Conservation (phyloP, 2,113 vertebrate species). For the Cyprinodon brontotheroides region DNA sequence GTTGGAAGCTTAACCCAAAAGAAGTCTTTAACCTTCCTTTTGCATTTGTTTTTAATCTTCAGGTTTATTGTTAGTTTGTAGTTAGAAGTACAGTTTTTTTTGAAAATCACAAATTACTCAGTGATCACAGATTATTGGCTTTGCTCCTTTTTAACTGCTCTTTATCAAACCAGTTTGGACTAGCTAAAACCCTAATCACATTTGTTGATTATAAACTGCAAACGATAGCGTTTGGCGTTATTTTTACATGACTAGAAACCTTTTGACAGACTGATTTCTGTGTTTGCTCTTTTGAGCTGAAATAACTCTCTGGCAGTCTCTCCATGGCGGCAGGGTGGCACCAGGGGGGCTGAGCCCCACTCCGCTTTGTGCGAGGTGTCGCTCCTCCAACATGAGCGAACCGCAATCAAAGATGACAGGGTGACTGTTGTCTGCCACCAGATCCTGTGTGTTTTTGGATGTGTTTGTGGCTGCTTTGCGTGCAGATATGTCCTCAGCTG, state of each 20-base stretch:
- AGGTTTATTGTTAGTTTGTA: slow-evolving; percentile 27
- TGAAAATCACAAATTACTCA: not conserved
- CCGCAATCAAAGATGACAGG: slow-evolving; percentile 79
- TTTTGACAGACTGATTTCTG: slow-evolving; percentile 62
- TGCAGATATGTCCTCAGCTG: slow-evolving; percentile 74
- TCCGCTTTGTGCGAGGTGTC: slow-evolving; percentile 73
- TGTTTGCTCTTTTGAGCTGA: slow-evolving; percentile 80
- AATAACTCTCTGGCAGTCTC: slow-evolving; percentile 72
- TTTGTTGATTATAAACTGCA: slow-evolving; percentile 1
- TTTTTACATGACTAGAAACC: slow-evolving; percentile 27
- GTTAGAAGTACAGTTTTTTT: not conserved
- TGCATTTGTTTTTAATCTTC: too few species aligned
- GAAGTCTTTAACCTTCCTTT: not conserved
- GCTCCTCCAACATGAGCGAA: slow-evolving; percentile 73
- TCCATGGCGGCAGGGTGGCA: slow-evolving; percentile 72
- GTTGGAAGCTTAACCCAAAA: not conserved
- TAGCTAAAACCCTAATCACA: slow-evolving; percentile 9
- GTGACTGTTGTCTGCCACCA: slow-evolving; percentile 76
- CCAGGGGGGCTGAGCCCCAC: slow-evolving; percentile 67
- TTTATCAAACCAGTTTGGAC: slow-evolving; percentile 16
- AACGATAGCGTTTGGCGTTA: not conserved
- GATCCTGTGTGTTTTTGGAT: slow-evolving; percentile 37
- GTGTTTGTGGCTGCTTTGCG: slow-evolving; percentile 51
- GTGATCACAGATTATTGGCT: slow-evolving; percentile 5
- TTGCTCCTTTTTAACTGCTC: slow-evolving; percentile 1